Conservation (phyloP, 2,888 invertebrate species). For the Volucella inanis region DNA sequence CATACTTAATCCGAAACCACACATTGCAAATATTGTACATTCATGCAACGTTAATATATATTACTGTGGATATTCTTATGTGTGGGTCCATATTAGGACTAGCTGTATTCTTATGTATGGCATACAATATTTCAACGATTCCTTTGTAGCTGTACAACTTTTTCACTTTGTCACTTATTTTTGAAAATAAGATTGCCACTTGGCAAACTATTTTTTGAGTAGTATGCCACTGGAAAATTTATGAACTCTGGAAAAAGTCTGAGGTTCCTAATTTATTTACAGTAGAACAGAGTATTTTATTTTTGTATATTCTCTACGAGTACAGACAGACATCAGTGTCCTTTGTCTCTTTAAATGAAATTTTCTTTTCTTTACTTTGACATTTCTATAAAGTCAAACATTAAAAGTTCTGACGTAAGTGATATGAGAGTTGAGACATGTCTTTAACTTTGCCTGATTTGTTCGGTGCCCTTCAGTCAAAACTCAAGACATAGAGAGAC, state of each 20-base stretch:
- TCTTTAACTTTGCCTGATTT: conserved; percentile 17
- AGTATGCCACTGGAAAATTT: neutral
- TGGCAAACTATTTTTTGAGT: conserved; percentile 25
- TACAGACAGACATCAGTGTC: conserved; percentile 3
- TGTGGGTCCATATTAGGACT: neutral
- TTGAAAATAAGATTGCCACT: conserved; percentile 41
- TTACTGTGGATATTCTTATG: neutral
- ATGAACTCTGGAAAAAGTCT: conserved; percentile 22
- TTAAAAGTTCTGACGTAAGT: conserved; percentile 12
- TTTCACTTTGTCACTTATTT: conserved; percentile 21
- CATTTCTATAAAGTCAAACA: neutral
- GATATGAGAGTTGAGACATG: conserved; percentile 13
- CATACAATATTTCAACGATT: conserved; percentile 16
- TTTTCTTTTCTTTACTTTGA: neutral
- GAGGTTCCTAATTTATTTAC: neutral
- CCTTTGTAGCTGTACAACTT: neutral
- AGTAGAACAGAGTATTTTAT: conserved; percentile 6
- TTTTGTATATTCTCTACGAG: neutral
- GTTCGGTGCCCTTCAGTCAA: neutral
- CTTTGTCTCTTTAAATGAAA: conserved; percentile 12
- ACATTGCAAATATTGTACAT: too few species aligned
- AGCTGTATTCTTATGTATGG: conserved; percentile 2
- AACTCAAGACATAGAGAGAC: neutral
- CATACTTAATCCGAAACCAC: too few species aligned
- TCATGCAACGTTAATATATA: too few species aligned